phyloP scores from a whole-genome alignment of 2,888 invertebrate genomes.

The Spialia ferax region DNA sequence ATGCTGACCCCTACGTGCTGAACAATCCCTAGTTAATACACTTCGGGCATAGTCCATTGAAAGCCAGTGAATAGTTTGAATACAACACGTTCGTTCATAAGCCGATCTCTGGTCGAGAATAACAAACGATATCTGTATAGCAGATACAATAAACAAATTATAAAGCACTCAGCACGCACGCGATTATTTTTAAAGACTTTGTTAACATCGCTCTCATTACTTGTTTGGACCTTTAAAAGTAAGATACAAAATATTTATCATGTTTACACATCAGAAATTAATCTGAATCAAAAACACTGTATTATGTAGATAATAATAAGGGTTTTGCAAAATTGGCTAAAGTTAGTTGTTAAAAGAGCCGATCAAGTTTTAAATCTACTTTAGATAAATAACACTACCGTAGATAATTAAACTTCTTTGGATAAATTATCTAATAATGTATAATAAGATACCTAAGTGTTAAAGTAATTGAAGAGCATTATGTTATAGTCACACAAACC shows the following conservation, averaged over 20 bases:
- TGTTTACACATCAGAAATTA: too few relatives aligned
- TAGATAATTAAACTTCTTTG: too few relatives aligned
- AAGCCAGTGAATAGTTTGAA: neutral
- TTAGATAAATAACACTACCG: too few relatives aligned
- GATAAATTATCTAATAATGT: too few relatives aligned
- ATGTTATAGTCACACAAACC: too few relatives aligned
- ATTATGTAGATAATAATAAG: too few relatives aligned
- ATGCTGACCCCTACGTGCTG: neutral
- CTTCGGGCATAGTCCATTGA: neutral
- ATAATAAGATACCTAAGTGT: too few relatives aligned
- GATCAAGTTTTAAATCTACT: too few relatives aligned
- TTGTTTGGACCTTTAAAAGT: conserved; percentile 2
- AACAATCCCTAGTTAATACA: conserved; percentile 8
- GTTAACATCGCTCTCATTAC: conserved; percentile 26
- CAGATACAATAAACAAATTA: conserved; percentile 35
- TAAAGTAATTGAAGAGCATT: too few relatives aligned
- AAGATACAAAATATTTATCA: neutral
- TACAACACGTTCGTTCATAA: conserved; percentile 13
- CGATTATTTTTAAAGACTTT: conserved; percentile 26
- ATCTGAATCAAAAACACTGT: too few relatives aligned
- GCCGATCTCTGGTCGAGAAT: conserved; percentile 20
- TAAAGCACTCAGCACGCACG: conserved; percentile 26
- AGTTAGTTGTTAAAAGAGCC: too few relatives aligned
- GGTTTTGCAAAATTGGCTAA: too few relatives aligned
- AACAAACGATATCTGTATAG: conserved; percentile 33